Evolutionary conservation across 2,888 invertebrate genomes (phyloP).

Genomic region (Bellardia bayeri): DNA sequence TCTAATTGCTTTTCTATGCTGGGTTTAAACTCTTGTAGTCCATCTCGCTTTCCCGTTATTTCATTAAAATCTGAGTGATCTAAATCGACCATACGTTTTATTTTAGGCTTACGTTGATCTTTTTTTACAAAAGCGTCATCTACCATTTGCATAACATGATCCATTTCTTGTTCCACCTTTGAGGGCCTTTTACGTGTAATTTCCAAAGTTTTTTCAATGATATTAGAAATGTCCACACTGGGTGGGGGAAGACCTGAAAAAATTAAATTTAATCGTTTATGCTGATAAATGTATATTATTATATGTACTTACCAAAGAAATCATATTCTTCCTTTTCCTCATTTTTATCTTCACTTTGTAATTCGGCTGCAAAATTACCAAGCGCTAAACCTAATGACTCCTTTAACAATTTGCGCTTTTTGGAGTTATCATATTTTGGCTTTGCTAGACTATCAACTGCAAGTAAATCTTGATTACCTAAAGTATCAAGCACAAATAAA

Average conservation of each 20-base stretch:
- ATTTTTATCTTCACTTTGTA: constrained; percentile 65
- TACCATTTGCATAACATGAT: constrained; percentile 74
- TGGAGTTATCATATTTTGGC: constrained; percentile 47
- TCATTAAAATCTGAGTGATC: constrained; percentile 75
- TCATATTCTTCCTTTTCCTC: constrained; percentile 76
- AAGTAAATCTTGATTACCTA: constrained; percentile 79
- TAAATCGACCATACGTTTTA: constrained; percentile 72
- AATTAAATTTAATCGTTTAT: neutral
- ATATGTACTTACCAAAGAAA: constrained; percentile 75
- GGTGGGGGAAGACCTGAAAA: constrained; percentile 76
- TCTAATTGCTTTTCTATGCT: constrained; percentile 77
- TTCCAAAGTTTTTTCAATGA: constrained; percentile 75
- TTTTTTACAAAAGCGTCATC: constrained; percentile 76
- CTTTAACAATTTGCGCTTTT: constrained; percentile 22
- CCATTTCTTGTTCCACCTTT: constrained; percentile 74
- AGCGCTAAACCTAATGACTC: constrained; percentile 16
- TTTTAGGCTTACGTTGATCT: constrained; percentile 49
- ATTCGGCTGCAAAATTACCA: constrained; percentile 6
- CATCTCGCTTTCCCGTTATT: constrained; percentile 74
- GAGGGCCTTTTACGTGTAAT: constrained; percentile 59
- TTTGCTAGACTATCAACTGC: constrained; percentile 35
- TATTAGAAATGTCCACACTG: constrained; percentile 74
- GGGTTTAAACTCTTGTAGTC: constrained; percentile 68
- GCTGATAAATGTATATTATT: neutral
- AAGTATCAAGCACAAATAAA: constrained; percentile 80